Conservation (phyloP, 2,888 invertebrate species). For the Resseliella maxima region DNA sequence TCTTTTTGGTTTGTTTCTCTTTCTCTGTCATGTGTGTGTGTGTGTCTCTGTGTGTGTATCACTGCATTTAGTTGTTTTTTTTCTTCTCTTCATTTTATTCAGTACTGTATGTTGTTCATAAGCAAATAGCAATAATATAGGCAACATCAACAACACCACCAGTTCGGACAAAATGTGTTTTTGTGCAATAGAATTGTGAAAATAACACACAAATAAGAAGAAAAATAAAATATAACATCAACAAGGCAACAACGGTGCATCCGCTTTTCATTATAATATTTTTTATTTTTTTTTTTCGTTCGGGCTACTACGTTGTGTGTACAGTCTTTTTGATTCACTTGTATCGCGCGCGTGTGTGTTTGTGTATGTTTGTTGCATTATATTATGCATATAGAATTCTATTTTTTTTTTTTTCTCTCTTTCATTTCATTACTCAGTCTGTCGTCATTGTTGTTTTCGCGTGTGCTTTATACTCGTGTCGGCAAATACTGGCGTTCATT, state of each 20-base stretch:
- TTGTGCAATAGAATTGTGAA: background rate
- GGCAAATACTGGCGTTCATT: background rate
- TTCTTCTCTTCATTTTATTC: background rate
- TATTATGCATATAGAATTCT: background rate
- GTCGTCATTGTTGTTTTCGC: conserved; percentile 35
- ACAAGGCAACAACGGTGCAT: background rate
- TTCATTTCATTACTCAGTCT: background rate
- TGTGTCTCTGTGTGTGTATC: too few species aligned
- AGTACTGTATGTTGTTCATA: background rate
- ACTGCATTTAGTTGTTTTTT: too few species aligned
- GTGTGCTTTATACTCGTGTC: background rate
- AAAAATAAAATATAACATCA: background rate
- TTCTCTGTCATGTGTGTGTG: background rate
- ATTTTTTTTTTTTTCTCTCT: background rate
- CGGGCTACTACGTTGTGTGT: background rate
- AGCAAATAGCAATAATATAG: conserved; percentile 16
- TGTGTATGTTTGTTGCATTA: background rate
- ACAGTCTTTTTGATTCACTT: background rate
- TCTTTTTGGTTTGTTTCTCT: background rate
- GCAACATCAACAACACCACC: conserved; percentile 2
- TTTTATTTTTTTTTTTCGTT: background rate
- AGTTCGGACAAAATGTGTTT: background rate
- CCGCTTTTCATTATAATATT: background rate
- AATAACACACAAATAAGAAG: background rate
- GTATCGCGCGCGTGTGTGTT: background rate